Conservation (phyloP, 2,888 invertebrate genomes). For the Oligia latruncula region DNA sequence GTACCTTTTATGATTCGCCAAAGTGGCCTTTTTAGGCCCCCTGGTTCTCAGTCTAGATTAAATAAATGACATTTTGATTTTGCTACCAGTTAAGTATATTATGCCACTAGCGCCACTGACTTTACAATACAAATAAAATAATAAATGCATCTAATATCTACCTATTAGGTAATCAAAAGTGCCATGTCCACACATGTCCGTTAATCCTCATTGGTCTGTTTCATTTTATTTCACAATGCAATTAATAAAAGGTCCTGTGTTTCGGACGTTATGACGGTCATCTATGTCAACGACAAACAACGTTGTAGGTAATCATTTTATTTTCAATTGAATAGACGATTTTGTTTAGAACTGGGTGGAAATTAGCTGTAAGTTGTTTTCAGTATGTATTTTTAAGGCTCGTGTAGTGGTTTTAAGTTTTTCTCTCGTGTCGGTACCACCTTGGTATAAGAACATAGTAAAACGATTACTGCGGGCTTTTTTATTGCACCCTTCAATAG, state of each 20-base stretch:
- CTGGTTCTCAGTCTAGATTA: not conserved
- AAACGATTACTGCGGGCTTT: not conserved
- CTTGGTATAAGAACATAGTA: not conserved
- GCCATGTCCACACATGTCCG: slow-evolving; percentile 18
- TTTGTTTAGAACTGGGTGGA: slow-evolving; percentile 8
- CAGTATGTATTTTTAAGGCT: not conserved
- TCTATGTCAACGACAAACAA: slow-evolving; percentile 42
- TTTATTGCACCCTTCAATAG: not conserved
- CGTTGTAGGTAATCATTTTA: slow-evolving; percentile 21
- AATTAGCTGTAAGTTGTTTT: not conserved
- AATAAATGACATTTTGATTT: not conserved
- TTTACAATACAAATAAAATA: not conserved
- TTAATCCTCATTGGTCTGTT: slow-evolving; percentile 7
- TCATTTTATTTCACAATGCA: slow-evolving; percentile 36
- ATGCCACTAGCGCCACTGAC: not conserved
- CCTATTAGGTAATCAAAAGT: slow-evolving; percentile 8
- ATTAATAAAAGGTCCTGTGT: slow-evolving; percentile 52
- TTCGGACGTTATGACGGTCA: slow-evolving; percentile 44
- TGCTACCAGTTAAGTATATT: not conserved
- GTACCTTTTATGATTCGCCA: too few relatives aligned
- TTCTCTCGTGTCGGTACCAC: not conserved
- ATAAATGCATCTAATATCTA: slow-evolving; percentile 1
- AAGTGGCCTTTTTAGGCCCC: too few relatives aligned
- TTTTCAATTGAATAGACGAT: slow-evolving; percentile 7
- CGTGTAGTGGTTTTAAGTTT: not conserved